phyloP scores from a whole-genome alignment of 2,797 vertebrate genomes.

The Acipenser oxyrinchus region DNA sequence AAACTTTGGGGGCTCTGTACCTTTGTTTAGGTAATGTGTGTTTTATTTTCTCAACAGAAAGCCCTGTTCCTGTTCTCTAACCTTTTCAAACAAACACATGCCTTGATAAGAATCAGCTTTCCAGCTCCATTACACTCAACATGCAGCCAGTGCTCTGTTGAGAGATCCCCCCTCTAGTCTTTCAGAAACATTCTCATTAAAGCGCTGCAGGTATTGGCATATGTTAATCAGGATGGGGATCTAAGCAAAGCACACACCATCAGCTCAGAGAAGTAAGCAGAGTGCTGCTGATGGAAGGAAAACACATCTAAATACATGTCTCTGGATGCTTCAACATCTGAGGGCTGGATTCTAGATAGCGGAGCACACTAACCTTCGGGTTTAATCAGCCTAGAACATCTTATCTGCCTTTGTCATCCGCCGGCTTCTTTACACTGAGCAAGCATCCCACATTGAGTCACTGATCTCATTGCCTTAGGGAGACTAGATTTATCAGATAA shows the following conservation, averaged over 20 bases:
- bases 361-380: constrained; percentile 9
- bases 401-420: constrained; percentile 22
- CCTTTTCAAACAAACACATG: constrained; percentile 5
- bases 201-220: constrained; percentile 3
- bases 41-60: constrained; percentile 2
- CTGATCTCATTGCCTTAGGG: constrained; percentile 6
- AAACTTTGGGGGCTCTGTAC: too few species aligned
- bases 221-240: constrained; percentile 6
- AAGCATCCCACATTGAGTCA: constrained; percentile 7
- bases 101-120: constrained; percentile 8
- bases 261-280: constrained; percentile 3
- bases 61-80: background rate
- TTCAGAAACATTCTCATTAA: constrained; percentile 10
- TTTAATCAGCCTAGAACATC: constrained; percentile 9
- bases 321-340: background rate
- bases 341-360: background rate
- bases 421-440: constrained; percentile 7
- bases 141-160: background rate
- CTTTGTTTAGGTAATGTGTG: background rate
- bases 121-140: constrained; percentile 12
- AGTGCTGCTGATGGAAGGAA: background rate
- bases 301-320: background rate
- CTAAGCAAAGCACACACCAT: constrained; percentile 6
- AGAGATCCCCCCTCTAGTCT: background rate
- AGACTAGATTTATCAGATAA: constrained; percentile 12